phyloP scores from a whole-genome alignment of 2,113 vertebrate genomes.

The Malurus elegans region DNA sequence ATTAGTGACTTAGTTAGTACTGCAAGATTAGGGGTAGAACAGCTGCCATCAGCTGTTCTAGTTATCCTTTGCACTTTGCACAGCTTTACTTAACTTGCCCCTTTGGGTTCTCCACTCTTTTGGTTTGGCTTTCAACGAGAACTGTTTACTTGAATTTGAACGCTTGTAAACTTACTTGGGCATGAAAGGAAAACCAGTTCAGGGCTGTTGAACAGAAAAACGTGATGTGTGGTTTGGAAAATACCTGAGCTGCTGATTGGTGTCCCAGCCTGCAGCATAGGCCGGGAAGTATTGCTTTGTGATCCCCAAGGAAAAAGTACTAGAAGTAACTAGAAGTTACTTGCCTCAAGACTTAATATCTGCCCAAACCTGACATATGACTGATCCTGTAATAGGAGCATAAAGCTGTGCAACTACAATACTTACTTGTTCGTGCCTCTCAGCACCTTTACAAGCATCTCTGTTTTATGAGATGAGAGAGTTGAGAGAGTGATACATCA shows the following conservation, averaged over 20 bases:
- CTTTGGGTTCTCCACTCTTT: not conserved
- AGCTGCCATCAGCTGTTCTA: not conserved
- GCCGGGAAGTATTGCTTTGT: not conserved
- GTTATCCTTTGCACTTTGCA: not conserved
- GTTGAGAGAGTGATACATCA: not conserved
- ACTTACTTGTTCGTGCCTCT: not conserved
- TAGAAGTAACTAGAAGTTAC: not conserved
- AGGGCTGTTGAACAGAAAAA: not conserved
- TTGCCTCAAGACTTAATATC: not conserved
- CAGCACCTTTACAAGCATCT: not conserved
- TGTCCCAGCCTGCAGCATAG: not conserved
- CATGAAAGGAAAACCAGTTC: not conserved
- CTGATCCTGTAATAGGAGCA: not conserved
- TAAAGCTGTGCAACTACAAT: not conserved
- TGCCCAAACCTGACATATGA: not conserved
- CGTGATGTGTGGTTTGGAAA: not conserved
- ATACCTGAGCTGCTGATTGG: not conserved
- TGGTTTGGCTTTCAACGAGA: not conserved
- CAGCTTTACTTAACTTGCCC: not conserved
- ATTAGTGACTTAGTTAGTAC: not conserved
- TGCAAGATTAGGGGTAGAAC: not conserved
- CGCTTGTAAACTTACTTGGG: not conserved
- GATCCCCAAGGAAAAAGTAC: not conserved
- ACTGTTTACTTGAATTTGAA: not conserved
- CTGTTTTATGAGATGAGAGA: not conserved